Base-by-base conservation (phyloP, 2,888 invertebrate genomes). In the Habroteleia sp. region DNA sequence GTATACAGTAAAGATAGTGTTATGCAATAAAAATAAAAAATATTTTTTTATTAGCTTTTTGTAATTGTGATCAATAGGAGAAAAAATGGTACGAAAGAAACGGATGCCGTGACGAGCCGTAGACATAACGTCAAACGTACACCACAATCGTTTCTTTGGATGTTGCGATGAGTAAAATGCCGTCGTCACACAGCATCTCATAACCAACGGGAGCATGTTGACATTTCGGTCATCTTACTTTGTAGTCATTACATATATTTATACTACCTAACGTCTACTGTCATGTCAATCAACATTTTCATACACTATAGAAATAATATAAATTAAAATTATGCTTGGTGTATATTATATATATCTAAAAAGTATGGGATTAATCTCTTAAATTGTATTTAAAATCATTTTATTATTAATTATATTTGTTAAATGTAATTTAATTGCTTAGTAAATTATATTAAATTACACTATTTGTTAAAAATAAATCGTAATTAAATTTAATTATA, bases 191-290 rank as follows among this genome's bases (percentile, higher is more conserved):
- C 56, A 42, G 46, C 60, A 35, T 50, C 65, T 76, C 50, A 65
- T 72, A 76, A 76, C 60, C 60, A 44, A 52, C 76, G 63, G 66
- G 44, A 44, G 46, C 41, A 33, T 56, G 72, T 58, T 72, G 72
- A 73, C 72, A 72, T 72, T 68, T 48, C 52, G 68, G 72, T 75
- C 75, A 76, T 68, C 54, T 69, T 76, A 73, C 76, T 76, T 76
- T 76, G 76, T 76, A 76, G 76, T 76, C 37, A 66, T 74, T 74
- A 74, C 46, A 66, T 58, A 62, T 74, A 74, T 74, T 60, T 66
- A 66, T 74, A 66, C 60, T 46, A 60, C 60, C 25, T 33, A 66
- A 60, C 60, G 46, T 73, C 73, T 54, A 73, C 66, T 66, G 66
- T 74, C 62, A 23, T 62, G 74, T 74, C 74, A 74, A 68, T 74